A percentile compares a stretch with the other conserved stretches of the same genome.
phyloP scores from a whole-genome alignment of 2,888 invertebrate species.

The Diarsia dahlii region DNA sequence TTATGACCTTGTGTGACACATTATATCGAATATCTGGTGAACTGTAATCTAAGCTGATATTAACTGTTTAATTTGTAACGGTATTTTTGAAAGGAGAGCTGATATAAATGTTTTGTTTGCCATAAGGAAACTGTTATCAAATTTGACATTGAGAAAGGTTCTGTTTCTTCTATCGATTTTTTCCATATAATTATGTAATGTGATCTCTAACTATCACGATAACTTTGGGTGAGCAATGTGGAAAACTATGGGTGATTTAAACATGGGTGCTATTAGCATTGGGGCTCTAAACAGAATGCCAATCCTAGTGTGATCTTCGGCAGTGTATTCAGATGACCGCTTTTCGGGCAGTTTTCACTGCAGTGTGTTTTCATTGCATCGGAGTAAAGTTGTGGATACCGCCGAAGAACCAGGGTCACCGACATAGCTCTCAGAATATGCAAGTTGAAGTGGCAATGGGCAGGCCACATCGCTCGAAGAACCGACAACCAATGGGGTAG shows the following conservation, averaged over 20 bases:
- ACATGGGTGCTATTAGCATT: background rate
- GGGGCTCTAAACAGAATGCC: background rate
- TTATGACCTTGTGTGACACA: slow-evolving; percentile 57
- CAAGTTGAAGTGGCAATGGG: too few relatives aligned
- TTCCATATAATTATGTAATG: background rate
- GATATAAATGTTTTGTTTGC: background rate
- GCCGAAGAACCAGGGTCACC: too few relatives aligned
- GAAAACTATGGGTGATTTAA: background rate
- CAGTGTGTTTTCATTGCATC: too few relatives aligned
- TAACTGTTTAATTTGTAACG: slow-evolving; percentile 32
- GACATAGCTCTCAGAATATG: too few relatives aligned
- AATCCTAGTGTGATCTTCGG: background rate
- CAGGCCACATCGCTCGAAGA: too few relatives aligned
- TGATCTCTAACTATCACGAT: background rate
- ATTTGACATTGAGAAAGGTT: background rate
- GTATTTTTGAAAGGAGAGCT: slow-evolving; percentile 3
- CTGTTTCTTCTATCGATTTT: background rate
- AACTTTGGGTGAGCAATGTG: background rate
- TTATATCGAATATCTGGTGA: slow-evolving; percentile 55
- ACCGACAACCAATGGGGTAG: too few relatives aligned
- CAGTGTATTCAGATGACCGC: background rate
- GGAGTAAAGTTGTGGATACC: too few relatives aligned
- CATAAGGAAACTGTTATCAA: background rate
- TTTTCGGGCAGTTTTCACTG: background rate
- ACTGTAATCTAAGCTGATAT: slow-evolving; percentile 31